Percentiles rank a stretch among this genome's conserved stretches.
These are phyloP conservation scores for Criorhina ranunculi DNA, from an alignment of 2,888 invertebrate species.

Conservation along the genomic window DNA sequence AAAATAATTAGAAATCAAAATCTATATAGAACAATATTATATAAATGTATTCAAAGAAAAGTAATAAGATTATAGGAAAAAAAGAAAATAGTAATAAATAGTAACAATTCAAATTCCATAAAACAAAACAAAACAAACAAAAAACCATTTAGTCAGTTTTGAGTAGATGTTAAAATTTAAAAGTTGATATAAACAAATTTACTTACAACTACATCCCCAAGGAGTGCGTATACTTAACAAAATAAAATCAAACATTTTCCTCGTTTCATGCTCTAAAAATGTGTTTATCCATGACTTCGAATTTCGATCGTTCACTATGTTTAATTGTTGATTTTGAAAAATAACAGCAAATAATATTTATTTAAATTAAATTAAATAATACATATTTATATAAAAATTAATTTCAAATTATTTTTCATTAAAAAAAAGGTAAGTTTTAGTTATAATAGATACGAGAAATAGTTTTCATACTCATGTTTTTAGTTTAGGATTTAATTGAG, in stretches of 20 bases:
- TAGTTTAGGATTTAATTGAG: too few species aligned
- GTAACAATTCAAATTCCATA: conserved; percentile 57
- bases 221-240: neutral
- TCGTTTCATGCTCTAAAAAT: conserved; percentile 62
- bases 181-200: conserved; percentile 64
- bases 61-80: conserved; percentile 36
- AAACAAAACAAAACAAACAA: too few species aligned
- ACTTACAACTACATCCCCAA: conserved; percentile 24
- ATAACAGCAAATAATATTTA: too few species aligned
- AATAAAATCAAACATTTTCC: conserved; percentile 16
- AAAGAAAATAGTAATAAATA: conserved; percentile 8
- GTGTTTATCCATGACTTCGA: conserved; percentile 71
- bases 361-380: too few species aligned
- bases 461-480: too few species aligned
- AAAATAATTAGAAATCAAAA: conserved; percentile 65
- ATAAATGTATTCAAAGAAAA: conserved; percentile 48
- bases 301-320: conserved; percentile 60
- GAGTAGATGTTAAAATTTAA: conserved; percentile 53
- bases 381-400: neutral
- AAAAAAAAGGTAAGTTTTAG: conserved; percentile 56
- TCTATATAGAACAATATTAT: conserved; percentile 61
- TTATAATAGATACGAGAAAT: too few species aligned
- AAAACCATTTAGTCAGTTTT: conserved; percentile 42
- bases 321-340: too few species aligned
- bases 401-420: neutral